These are phyloP conservation scores for Mesochorus sp. DNA, from an alignment of 2,888 invertebrate species.

Conservation along the genomic window DNA sequence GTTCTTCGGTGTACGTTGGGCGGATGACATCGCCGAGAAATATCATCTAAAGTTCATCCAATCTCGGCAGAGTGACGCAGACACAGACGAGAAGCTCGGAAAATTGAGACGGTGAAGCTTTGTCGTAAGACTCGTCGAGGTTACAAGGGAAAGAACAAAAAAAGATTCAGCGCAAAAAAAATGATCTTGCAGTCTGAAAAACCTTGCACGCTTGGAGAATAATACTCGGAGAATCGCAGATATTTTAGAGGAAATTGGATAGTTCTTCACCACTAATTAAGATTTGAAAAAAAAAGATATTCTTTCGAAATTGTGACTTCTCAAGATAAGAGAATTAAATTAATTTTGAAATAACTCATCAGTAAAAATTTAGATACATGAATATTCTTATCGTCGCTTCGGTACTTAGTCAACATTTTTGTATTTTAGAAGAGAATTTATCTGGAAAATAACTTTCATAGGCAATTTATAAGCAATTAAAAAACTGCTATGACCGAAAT, in stretches of 20 bases:
- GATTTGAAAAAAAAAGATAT: too few species aligned
- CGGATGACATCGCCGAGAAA: slow-evolving; percentile 51
- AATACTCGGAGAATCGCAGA: neutral
- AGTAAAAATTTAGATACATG: too few species aligned
- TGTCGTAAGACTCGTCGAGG: slow-evolving; percentile 12
- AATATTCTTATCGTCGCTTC: too few species aligned
- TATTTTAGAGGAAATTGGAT: too few species aligned
- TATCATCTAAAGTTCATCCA: slow-evolving; percentile 59
- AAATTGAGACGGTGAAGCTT: slow-evolving; percentile 29
- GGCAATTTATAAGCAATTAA: too few species aligned
- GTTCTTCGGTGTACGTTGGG: neutral
- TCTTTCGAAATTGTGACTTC: too few species aligned
- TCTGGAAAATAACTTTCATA: too few species aligned
- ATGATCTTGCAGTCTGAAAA: slow-evolving; percentile 14
- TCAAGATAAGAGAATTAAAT: too few species aligned
- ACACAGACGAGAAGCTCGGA: slow-evolving; percentile 3
- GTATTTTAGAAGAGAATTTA: too few species aligned
- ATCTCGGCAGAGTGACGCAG: slow-evolving; percentile 44
- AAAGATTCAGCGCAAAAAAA: slow-evolving; percentile 34
- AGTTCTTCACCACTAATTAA: too few species aligned
- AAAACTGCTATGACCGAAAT: slow-evolving; percentile 1
- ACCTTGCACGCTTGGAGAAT: neutral
- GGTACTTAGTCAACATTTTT: too few species aligned
- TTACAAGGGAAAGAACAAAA: slow-evolving; percentile 11
- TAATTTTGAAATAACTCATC: too few species aligned